Evolutionary conservation across 2,113 vertebrate species (phyloP).

Genomic region (Sinocyclocheilus anophthalmus): DNA sequence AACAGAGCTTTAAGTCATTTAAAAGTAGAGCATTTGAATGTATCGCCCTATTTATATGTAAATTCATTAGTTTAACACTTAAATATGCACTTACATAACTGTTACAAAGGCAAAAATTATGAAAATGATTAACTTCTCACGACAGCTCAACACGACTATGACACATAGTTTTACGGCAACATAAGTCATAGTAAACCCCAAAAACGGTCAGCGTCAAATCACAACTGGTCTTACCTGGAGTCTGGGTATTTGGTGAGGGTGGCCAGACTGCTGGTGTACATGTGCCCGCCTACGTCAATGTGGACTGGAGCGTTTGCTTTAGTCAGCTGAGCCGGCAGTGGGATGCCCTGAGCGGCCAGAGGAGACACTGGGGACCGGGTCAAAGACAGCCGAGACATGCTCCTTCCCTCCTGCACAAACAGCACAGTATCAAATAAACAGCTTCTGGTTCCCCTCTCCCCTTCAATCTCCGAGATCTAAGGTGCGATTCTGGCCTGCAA

Average conservation of each 20-base stretch:
- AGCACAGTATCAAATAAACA: constrained; percentile 45
- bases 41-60: no score
- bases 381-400: constrained; percentile 97
- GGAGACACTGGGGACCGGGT: constrained; percentile 98
- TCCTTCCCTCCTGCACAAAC: constrained; percentile 90
- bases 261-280: constrained; percentile 99
- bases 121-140: background rate
- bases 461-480: constrained; percentile 58
- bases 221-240: constrained; percentile 83
- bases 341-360: constrained; percentile 96
- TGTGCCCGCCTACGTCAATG: constrained; percentile 98
- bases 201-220: constrained; percentile 39
- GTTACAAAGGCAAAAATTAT: background rate
- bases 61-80: no score
- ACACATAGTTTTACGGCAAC: background rate
- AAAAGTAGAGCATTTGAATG: no score
- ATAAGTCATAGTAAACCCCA: background rate
- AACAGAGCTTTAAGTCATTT: no score
- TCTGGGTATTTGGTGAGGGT: constrained; percentile 98
- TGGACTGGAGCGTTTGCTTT: constrained; percentile 98
- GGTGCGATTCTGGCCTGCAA: constrained; percentile 72
- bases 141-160: background rate
- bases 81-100: no score
- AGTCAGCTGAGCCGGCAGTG: constrained; percentile 96
- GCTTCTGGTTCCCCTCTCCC: constrained; percentile 42